phyloP scores from a whole-genome alignment of 2,113 vertebrate species.

The Arvicanthis niloticus region DNA sequence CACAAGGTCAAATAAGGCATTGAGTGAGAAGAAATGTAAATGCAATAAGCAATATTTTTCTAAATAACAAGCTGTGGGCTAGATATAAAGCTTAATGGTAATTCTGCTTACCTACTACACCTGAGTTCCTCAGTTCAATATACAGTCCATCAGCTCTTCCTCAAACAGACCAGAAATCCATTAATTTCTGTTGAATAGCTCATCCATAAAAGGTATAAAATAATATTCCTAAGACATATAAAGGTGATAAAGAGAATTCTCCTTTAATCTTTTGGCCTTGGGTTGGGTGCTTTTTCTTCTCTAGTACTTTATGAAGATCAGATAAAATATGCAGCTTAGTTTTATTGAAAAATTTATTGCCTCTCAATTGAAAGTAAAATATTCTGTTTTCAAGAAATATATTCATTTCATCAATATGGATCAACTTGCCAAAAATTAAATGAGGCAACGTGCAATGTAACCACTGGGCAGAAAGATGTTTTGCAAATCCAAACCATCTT shows the following conservation, averaged over 20 bases:
- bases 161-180: background rate
- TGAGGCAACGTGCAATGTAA: conserved; percentile 66
- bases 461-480: conserved; percentile 54
- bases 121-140: background rate
- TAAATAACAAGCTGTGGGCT: background rate
- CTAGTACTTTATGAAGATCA: conserved; percentile 29
- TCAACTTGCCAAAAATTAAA: conserved; percentile 80
- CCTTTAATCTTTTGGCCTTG: background rate
- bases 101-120: background rate
- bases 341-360: conserved; percentile 75
- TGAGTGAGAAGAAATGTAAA: background rate
- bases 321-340: conserved; percentile 47
- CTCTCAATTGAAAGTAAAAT: conserved; percentile 61
- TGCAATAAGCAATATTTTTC: background rate
- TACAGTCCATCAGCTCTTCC: background rate
- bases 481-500: conserved; percentile 60
- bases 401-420: conserved; percentile 73
- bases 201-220: background rate
- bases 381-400: conserved; percentile 68
- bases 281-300: background rate
- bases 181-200: conserved; percentile 5
- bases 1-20: background rate
- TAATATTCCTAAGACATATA: background rate
- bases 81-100: background rate
- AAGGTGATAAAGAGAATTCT: background rate